Conservation (phyloP, 2,888 invertebrate genomes). For the Biston betularia region DNA sequence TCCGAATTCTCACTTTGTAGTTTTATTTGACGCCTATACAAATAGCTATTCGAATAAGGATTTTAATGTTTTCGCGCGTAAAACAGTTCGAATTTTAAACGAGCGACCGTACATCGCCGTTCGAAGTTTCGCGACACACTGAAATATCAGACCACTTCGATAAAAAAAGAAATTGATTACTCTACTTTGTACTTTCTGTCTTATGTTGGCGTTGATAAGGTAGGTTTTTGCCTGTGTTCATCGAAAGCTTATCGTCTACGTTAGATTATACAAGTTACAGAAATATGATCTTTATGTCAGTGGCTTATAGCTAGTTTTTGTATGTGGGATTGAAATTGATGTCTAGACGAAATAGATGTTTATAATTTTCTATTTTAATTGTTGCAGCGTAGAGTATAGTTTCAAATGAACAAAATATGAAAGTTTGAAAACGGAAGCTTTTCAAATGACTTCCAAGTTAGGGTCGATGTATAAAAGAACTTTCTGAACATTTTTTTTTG, state of each 20-base stretch:
- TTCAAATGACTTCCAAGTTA: constrained; percentile 35
- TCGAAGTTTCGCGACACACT: constrained; percentile 39
- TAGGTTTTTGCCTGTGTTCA: constrained; percentile 10
- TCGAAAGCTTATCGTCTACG: constrained; percentile 38
- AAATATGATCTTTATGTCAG: constrained; percentile 19
- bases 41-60: too few relatives aligned
- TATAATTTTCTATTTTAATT: constrained; percentile 8
- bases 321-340: constrained; percentile 9
- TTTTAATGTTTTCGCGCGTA: constrained; percentile 27
- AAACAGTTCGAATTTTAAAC: neutral
- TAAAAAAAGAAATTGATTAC: constrained; percentile 28
- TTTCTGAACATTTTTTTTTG: neutral
- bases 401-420: constrained; percentile 19
- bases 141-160: constrained; percentile 33
- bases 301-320: constrained; percentile 6
- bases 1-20: too few relatives aligned
- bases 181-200: constrained; percentile 7
- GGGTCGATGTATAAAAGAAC: constrained; percentile 18
- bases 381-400: constrained; percentile 1
- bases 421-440: constrained; percentile 37
- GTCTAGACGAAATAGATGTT: constrained; percentile 30
- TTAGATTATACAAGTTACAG: constrained; percentile 3
- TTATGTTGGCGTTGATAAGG: constrained; percentile 25
- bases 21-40: too few relatives aligned
- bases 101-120: constrained; percentile 6